Evolutionary conservation across 2,113 vertebrate genomes (phyloP), one percentile per base, ranked within the genome.

Genomic region (Canis aureus): DNA sequence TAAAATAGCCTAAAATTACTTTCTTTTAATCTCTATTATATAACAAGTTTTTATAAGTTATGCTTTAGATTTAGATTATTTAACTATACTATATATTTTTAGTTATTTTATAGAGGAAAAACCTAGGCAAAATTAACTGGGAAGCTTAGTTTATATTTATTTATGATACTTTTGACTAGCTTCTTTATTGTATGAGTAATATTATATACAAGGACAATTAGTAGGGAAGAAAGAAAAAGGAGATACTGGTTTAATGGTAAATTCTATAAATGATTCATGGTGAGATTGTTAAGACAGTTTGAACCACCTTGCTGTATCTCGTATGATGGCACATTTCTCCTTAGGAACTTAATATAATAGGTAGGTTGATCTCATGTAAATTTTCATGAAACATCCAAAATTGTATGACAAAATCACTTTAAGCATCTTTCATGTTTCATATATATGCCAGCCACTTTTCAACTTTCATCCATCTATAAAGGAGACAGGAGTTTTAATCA

Each of bases 111-210:
- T 87, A n/a, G 81, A 74, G 27, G 49, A 71, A 76, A 85, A 81
- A 5, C 16, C 22, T 79, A 67, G 23, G 51, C 79, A 91, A 87
- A 88, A 91, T 95, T 25, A 84, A 25, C 60, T 38, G 12, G 8
- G 35, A n/a, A 90, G 57, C 25, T 35, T 66, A 55, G 4, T 69
- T 88, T 82, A 19, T 85, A 60, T 88, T n/a, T 2, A 59, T 64
- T 76, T 20, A 66, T 94, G 62, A 55, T 1, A 92, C 55, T 93
- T 89, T 95, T 27, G 89, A 17, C 35, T 35, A 62, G 2, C 13
- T 62, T 88, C 38, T 85, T 88, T 94, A 59, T 95, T 93, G 83
- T 85, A 32, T 76, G 11, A 74, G 15, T 71, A 85, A n/a, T 89
- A 22, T 1, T 2, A 13, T 92, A 10, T 60, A 76, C 12, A 86